These are phyloP conservation scores for Tupaia chinensis DNA, from an alignment of 2,113 vertebrate species.

Conservation along the genomic window DNA sequence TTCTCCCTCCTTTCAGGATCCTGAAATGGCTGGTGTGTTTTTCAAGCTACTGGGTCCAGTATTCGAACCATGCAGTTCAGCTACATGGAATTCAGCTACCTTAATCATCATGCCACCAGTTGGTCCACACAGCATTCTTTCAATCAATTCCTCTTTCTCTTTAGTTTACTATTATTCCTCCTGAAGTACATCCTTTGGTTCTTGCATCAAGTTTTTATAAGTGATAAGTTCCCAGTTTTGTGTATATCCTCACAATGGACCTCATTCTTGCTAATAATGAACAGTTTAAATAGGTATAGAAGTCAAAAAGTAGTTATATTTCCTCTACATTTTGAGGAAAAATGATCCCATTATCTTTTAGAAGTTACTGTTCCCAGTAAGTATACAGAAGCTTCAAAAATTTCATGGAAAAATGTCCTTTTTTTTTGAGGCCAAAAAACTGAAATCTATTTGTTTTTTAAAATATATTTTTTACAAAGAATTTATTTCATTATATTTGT, in stretches of 20 bases:
- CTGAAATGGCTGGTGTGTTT: too few relatives aligned
- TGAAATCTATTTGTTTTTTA: too few relatives aligned
- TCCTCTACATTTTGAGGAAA: conserved; percentile 5
- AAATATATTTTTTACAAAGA: too few relatives aligned
- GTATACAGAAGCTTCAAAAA: too few relatives aligned
- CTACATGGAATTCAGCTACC: too few relatives aligned
- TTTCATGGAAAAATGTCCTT: too few relatives aligned
- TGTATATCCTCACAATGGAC: not conserved
- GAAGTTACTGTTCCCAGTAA: not conserved
- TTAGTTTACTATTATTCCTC: conserved; percentile 3
- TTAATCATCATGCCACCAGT: too few relatives aligned
- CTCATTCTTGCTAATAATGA: not conserved
- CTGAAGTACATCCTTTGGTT: conserved; percentile 12
- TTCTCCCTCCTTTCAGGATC: too few relatives aligned
- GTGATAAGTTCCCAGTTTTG: not conserved
- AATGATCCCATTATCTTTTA: not conserved
- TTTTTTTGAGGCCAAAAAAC: too few relatives aligned
- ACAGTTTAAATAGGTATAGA: conserved; percentile 15
- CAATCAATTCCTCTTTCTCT: not conserved
- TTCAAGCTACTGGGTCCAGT: too few relatives aligned
- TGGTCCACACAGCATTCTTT: not conserved
- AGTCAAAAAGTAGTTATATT: conserved; percentile 14
- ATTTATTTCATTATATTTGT: too few relatives aligned
- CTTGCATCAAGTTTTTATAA: conserved; percentile 34
- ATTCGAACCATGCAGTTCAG: too few relatives aligned